Evolutionary conservation across 2,888 invertebrate genomes (phyloP), one percentile per base, ranked within the genome.

Genomic region (Drosophila longiperda): DNA sequence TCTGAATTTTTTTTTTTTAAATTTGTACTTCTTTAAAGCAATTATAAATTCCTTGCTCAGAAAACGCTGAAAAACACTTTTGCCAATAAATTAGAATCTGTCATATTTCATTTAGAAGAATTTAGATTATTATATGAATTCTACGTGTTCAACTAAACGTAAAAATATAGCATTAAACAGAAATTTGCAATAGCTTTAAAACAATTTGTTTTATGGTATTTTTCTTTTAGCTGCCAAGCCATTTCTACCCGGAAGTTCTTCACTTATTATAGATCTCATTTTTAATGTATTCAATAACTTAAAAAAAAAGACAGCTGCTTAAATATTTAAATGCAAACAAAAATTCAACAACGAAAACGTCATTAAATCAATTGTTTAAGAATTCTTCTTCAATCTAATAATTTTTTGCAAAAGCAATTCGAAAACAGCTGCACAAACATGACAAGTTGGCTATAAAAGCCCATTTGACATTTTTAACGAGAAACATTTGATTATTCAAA

Each of bases 351-450:
- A 34, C 9, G 12, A 23, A 33, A 23, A 20, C 33, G 52, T 40
- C 5, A 26, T 53, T 23, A 67, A 0, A n/a, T 11, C 7, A 40
- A 52, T 53, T 57, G 45, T 62, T 74, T 49, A 15, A 1, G 6
- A 11, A 40, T 11, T 61, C 11, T 63, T 59, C 17, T 23, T 20
- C 40, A 57, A 67, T 57, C 11, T 17, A 4, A 53, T 45, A 55
- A 54, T 59, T 59, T 55, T 63, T 62, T 48, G 7, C 15, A 52
- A 23, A 20, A 62, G 53, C 8, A 63, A 38, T 58, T 49, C 6
- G 42, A 49, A 42, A 67, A 55, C 72, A 75, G 66, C 66, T 75
- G 75, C 2, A 33, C 4, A 75, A 62, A 66, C 32, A 36, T 40
- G 2, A 26, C 33, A 53, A 58, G 33, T 49, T 11, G 11, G 36